Percentiles rank a stretch among this genome's conserved stretches.
phyloP scores from a whole-genome alignment of 2,113 vertebrate genomes.

The Oncorhynchus nerka region DNA sequence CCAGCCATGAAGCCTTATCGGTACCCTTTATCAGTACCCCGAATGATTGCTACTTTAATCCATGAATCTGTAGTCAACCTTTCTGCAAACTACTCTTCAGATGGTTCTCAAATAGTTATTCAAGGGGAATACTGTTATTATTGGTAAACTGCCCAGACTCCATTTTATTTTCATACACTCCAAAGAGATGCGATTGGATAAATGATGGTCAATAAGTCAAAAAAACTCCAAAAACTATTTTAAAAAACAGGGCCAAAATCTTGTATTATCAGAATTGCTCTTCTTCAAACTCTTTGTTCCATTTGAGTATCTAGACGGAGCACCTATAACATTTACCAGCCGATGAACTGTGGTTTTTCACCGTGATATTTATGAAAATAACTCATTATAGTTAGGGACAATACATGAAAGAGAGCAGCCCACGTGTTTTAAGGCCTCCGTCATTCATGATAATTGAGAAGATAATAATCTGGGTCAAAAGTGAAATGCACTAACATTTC shows the following conservation, averaged over 20 bases:
- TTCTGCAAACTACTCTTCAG: too few relatives aligned
- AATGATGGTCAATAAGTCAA: neutral
- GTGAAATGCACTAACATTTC: conserved; percentile 61
- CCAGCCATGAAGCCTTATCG: too few relatives aligned
- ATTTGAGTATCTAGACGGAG: neutral
- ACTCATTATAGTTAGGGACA: conserved; percentile 75
- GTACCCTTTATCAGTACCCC: too few relatives aligned
- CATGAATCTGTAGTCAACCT: too few relatives aligned
- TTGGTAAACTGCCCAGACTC: too few relatives aligned
- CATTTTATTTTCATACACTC: neutral
- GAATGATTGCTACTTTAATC: conserved; percentile 5
- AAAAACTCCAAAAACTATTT: neutral
- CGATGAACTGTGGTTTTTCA: conserved; percentile 43
- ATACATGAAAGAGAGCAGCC: conserved; percentile 61
- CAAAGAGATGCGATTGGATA: neutral
- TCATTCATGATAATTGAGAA: conserved; percentile 57
- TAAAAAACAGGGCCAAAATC: neutral
- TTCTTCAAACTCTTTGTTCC: neutral
- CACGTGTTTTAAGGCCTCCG: conserved; percentile 33
- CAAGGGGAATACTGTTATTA: too few relatives aligned
- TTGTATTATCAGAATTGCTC: neutral
- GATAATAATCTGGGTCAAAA: conserved; percentile 68
- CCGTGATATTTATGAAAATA: conserved; percentile 62
- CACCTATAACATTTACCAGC: conserved; percentile 41
- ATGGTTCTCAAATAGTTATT: too few relatives aligned